Evolutionary conservation across 2,113 vertebrate species (phyloP).

Genomic region (Rhinolophus sinicus): DNA sequence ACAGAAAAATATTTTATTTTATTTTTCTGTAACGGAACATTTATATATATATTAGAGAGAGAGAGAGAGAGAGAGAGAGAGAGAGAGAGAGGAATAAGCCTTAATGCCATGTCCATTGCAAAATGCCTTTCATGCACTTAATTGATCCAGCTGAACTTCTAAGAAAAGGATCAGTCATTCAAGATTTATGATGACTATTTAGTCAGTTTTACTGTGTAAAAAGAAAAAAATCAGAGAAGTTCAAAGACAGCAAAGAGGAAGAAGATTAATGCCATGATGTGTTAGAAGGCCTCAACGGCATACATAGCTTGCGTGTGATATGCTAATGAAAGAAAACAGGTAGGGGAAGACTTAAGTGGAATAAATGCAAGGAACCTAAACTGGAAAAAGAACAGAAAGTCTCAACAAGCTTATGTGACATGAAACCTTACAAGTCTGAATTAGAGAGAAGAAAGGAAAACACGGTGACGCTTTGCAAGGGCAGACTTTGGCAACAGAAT

Average conservation of each 20-base stretch:
- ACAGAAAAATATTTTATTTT: neutral
- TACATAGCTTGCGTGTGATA: neutral
- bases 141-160: neutral
- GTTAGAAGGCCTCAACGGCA: neutral
- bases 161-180: neutral
- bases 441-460: neutral
- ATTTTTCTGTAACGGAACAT: neutral
- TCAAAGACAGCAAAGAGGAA: neutral
- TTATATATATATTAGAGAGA: neutral
- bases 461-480: neutral
- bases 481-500: neutral
- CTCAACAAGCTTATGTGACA: neutral
- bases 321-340: neutral
- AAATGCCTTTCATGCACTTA: neutral
- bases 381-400: neutral
- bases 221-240: neutral
- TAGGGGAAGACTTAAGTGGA: fast-evolving
- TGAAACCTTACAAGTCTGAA: neutral
- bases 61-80: no score
- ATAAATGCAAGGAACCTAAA: neutral
- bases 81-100: neutral
- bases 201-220: neutral
- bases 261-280: neutral
- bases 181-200: neutral
- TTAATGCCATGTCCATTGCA: neutral